phyloP scores from a whole-genome alignment of 2,797 vertebrate species.

The Periophthalmus magnuspinnatus region DNA sequence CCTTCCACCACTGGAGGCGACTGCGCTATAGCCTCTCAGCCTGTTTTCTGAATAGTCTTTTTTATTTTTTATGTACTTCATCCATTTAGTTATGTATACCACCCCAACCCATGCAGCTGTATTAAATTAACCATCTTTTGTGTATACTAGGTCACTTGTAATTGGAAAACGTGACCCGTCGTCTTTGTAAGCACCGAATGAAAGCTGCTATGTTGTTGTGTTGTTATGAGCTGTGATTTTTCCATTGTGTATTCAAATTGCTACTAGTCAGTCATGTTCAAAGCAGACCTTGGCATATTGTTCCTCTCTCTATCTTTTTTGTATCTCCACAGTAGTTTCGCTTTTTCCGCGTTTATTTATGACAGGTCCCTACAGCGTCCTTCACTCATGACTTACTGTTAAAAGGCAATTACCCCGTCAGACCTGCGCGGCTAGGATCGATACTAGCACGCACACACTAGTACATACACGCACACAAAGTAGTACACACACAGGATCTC shows the following conservation, averaged over 20 bases:
- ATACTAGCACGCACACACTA: slow-evolving; percentile 27
- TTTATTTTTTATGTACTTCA: background rate
- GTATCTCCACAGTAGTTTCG: slow-evolving; percentile 3
- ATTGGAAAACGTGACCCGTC: background rate
- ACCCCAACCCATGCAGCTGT: background rate
- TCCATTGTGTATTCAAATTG: slow-evolving; percentile 20
- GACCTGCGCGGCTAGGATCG: slow-evolving; percentile 48
- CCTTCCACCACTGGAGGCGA: too few species aligned
- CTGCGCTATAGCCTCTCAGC: too few species aligned
- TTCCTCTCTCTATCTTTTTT: slow-evolving; percentile 16
- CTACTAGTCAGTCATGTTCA: slow-evolving; percentile 26
- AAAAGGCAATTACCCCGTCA: slow-evolving; percentile 67
- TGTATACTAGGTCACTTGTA: background rate
- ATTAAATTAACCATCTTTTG: background rate
- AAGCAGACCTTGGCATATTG: slow-evolving; percentile 49
- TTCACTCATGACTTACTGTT: slow-evolving; percentile 67
- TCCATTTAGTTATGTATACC: slow-evolving; percentile 11
- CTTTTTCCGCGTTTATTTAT: slow-evolving; percentile 38
- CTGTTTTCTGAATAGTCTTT: background rate
- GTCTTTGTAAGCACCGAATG: slow-evolving; percentile 3
- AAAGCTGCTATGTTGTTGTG: background rate
- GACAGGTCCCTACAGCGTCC: slow-evolving; percentile 55
- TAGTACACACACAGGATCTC: slow-evolving; percentile 16
- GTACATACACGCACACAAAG: background rate
- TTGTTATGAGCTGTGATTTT: background rate